Conservation (phyloP, 2,113 vertebrate genomes). For the Anser brachyrhynchus region DNA sequence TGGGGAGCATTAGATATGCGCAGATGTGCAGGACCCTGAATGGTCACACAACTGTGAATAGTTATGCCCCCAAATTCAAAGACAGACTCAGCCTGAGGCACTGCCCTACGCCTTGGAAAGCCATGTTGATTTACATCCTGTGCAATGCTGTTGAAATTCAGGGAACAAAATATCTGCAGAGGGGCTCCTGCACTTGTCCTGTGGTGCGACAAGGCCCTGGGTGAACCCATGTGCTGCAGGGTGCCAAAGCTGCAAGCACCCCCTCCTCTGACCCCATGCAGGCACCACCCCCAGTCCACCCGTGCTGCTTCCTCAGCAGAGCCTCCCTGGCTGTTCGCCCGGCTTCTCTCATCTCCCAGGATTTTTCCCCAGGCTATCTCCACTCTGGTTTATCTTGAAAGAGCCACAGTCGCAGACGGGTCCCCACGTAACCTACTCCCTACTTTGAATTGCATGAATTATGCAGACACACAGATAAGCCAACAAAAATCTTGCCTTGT, state of each 20-base stretch:
- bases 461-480: neutral
- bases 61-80: neutral
- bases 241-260: neutral
- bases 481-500: neutral
- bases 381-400: neutral
- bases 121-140: neutral
- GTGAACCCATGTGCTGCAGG: neutral
- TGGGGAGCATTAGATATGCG: neutral
- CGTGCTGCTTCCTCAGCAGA: neutral
- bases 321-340: neutral
- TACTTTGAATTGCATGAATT: neutral
- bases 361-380: neutral
- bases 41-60: neutral
- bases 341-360: neutral
- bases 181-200: neutral
- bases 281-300: accelerated
- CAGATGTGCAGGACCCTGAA: neutral
- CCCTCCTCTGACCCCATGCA: neutral
- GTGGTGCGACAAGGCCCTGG: neutral
- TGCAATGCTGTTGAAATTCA: neutral
- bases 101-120: neutral
- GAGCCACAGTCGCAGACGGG: neutral
- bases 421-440: neutral
- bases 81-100: neutral
- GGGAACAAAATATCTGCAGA: neutral